Evolutionary conservation across 2,113 vertebrate genomes (phyloP).

Genomic region (Pantherophis guttatus): DNA sequence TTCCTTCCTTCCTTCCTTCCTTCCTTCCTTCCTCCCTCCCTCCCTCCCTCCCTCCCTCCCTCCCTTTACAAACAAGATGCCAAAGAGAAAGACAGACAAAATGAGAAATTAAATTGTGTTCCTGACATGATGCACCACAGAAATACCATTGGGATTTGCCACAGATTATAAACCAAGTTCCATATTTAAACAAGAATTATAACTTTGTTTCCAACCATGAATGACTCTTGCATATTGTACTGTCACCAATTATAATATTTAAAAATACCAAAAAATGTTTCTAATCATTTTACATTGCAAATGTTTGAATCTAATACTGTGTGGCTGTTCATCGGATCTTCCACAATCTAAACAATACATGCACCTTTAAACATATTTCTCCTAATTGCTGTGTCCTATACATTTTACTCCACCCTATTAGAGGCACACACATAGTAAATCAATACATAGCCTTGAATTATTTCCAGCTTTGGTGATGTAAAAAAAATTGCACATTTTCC

Average conservation of each 20-base stretch:
- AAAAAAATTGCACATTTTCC: not conserved
- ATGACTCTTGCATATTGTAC: not conserved
- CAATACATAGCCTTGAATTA: conserved; percentile 14
- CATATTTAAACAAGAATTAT: not conserved
- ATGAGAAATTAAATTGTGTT: not conserved
- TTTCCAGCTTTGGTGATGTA: not conserved
- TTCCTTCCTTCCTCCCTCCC: not conserved
- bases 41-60: not conserved
- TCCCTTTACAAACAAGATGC: not conserved
- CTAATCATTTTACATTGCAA: not conserved
- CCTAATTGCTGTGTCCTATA: not conserved
- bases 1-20: not conserved
- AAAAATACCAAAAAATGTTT: not conserved
- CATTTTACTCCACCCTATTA: conserved; percentile 45
- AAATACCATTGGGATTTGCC: not conserved
- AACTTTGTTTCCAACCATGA: not conserved
- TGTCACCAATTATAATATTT: not conserved
- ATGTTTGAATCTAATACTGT: conserved; percentile 5
- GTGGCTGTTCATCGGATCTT: conserved; percentile 24
- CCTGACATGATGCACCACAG: not conserved
- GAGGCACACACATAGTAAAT: conserved; percentile 49
- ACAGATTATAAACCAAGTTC: not conserved
- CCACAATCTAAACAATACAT: conserved; percentile 5
- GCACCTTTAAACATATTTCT: not conserved
- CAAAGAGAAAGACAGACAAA: not conserved